phyloP scores from a whole-genome alignment of 2,113 vertebrate species.

The Hemichromis elongatus region DNA sequence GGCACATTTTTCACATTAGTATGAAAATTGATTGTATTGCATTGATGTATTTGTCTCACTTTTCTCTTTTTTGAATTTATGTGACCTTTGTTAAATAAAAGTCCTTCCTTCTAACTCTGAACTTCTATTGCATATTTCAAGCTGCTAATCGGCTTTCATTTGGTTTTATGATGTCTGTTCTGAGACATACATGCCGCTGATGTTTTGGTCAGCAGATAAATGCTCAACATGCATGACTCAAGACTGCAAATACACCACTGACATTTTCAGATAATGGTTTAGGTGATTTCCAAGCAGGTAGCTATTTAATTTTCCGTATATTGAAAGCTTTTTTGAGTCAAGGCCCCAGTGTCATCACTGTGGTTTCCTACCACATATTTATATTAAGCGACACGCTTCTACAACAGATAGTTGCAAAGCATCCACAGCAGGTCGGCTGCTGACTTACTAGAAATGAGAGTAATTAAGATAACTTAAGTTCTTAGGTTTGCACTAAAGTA shows the following conservation, averaged over 20 bases:
- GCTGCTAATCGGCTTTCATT: neutral
- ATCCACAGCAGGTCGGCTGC: neutral
- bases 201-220: neutral
- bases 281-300: slow-evolving; percentile 12
- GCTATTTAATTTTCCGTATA: neutral
- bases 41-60: neutral
- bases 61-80: neutral
- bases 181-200: neutral
- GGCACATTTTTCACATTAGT: slow-evolving; percentile 62
- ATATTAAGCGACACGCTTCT: neutral
- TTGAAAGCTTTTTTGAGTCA: neutral
- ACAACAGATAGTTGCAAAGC: neutral
- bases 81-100: neutral
- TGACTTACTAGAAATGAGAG: neutral
- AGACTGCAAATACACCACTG: neutral
- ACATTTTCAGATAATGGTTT: neutral
- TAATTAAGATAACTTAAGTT: neutral
- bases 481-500: neutral
- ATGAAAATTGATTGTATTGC: too few relatives aligned
- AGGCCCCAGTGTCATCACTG: neutral
- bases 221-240: neutral
- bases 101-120: neutral
- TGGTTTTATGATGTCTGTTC: neutral
- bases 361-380: slow-evolving; percentile 29
- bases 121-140: neutral